Conservation (phyloP, 2,888 invertebrate genomes). For the Pocota personata region DNA sequence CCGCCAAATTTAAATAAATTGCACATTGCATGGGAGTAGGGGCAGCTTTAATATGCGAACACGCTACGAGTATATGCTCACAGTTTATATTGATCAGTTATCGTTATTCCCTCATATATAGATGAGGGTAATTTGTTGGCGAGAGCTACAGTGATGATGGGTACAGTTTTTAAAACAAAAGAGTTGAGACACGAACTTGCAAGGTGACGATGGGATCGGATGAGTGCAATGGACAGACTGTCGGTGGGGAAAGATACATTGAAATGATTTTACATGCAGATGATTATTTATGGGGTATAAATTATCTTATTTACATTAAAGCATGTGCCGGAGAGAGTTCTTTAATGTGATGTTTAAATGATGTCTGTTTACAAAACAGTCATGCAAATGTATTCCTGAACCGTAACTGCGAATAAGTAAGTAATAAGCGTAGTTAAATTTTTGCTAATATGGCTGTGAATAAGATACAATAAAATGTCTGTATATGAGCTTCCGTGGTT, state of each 20-base stretch:
- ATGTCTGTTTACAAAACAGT: too few species aligned
- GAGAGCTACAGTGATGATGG: conserved; percentile 12
- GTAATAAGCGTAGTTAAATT: too few species aligned
- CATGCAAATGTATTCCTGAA: too few species aligned
- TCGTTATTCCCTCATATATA: conserved; percentile 31
- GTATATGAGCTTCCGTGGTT: too few species aligned
- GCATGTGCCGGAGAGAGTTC: not conserved
- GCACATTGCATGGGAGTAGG: conserved; percentile 66
- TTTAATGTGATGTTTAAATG: not conserved
- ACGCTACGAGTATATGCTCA: not conserved
- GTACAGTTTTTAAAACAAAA: conserved; percentile 38
- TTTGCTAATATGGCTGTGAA: too few species aligned
- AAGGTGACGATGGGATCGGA: conserved; percentile 37
- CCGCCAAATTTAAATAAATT: conserved; percentile 65
- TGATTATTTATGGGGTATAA: conserved; percentile 30
- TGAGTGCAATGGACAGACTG: not conserved
- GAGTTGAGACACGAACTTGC: conserved; percentile 48
- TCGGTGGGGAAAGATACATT: not conserved
- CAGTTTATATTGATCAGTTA: conserved; percentile 52
- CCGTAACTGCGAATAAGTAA: too few species aligned
- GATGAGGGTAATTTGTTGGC: conserved; percentile 29
- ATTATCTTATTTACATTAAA: conserved; percentile 26
- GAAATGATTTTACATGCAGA: conserved; percentile 26
- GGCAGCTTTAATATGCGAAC: conserved; percentile 32
- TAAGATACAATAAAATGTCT: too few species aligned